Base-by-base conservation (phyloP, 2,888 invertebrate genomes). In the Beris chalybata region DNA sequence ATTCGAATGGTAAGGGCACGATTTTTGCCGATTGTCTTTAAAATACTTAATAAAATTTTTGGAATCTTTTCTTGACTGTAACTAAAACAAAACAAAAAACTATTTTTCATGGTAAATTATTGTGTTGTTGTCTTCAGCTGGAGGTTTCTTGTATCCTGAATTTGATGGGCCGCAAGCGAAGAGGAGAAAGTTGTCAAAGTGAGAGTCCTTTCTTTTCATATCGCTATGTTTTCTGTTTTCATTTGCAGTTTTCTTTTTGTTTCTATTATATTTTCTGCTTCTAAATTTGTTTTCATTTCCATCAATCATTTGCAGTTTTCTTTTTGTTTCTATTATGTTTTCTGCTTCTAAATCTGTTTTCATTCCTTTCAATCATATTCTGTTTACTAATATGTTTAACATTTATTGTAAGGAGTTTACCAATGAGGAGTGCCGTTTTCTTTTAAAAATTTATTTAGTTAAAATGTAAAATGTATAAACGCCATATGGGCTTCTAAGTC, bases 111-210 rank as follows among this genome's bases (percentile, higher is more conserved):
- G 43, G 54, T 12, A 54, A 64, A 54, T 9, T 64, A 53, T 55
- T 59, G 32, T 64, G 68, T 67, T 55, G n/a, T 43, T 69, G 70
- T 69, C 70, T 72, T 68, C 69, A 72, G 72, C 70, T 67, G 58
- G 72, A 61, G 68, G 58, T 67, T 66, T 73, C 59, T 74, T 75
- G 68, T 76, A 75, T 67, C 70, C 75, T 70, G 78, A 79, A 67
- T 73, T 74, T 71, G 78, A 80, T 58, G 74, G 77, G 32, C 56
- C 67, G n/a, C 72, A 73, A 57, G 70, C 74, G 55, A 79, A 79
- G 71, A 73, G 79, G 55, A 76, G 80, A 65, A 65, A 80, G 72
- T 73, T 79, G 56, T 74, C 77, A 70, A 80, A 79, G 74, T 80
- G 77, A 72, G 76, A 38, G 64, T 48, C 54, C 45, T 45, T 47